Base-by-base conservation (phyloP, 1,140 invertebrate genomes). In the Cotesia vestalis region DNA sequence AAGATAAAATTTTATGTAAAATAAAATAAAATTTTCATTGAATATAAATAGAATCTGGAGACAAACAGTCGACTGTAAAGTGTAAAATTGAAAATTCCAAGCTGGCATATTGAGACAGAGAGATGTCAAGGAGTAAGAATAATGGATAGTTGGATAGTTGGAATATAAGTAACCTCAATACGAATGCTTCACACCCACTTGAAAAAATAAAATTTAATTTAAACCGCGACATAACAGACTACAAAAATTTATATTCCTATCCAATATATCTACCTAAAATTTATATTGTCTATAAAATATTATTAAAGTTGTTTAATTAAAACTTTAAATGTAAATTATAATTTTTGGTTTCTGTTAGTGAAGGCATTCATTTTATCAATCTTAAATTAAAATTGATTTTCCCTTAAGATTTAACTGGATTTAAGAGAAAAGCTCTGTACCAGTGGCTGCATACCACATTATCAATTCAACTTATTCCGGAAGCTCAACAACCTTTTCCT, bases 181-280 rank as follows among this genome's bases (percentile, higher is more conserved):
- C 8, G 14, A 35, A 11, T 51, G 35, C 73, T 64, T 35, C 46
- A 35, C 60, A 69, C 78, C 68, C 66, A 74, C 73, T 77, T 74
- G 52, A 72, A 78, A 72, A 78, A 80, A 66, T 77, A 75, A 71
- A 80, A 81, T 80, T 77, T 78, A 80, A 80, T 80, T 81, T 81
- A 74, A 80, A 71, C 79, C 3, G 62, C 74, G 62, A 74, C 77
- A 77, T 75, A 75, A 77, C 73, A 63, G 72, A 59, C 57, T 57
- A 36, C 36, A 27, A 20, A 11, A 17, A 51, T 14, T 17, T 66
- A 66, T 27, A 27, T 27, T 27, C 27, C 52, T 66, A 62, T 40
- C 14, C n/a, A n/a, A 62, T 36, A 6, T 62, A n/a, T 62, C 35
- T 17, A 14, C 14, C 17, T 17, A 11, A 59, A 8, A 5, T 5